phyloP scores from a whole-genome alignment of 2,888 invertebrate species.

The Limnephilus marmoratus region DNA sequence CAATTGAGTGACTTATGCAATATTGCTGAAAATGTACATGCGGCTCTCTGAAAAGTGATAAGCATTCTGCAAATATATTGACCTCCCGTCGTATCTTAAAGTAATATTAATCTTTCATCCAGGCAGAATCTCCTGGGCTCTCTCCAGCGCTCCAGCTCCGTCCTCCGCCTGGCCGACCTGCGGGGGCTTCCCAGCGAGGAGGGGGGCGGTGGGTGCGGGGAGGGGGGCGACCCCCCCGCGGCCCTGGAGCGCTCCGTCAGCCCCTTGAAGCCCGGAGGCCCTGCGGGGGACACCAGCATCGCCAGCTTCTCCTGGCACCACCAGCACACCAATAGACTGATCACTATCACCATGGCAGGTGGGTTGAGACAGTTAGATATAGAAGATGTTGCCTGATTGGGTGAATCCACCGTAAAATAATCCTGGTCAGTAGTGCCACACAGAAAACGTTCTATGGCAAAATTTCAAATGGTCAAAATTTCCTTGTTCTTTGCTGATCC shows the following conservation, averaged over 20 bases:
- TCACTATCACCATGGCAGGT: conserved; percentile 82
- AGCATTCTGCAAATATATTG: too few species aligned
- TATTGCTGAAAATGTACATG: too few species aligned
- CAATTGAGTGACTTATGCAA: too few species aligned
- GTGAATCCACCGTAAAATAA: neutral
- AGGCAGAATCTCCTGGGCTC: conserved; percentile 87
- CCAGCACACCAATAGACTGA: conserved; percentile 85
- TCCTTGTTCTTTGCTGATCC: neutral
- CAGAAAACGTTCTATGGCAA: neutral
- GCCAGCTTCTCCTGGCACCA: conserved; percentile 94
- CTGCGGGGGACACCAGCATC: conserved; percentile 72
- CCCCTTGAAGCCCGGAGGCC: conserved; percentile 73
- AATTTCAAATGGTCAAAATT: neutral
- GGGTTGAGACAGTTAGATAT: conserved; percentile 38
- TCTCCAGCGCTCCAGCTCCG: conserved; percentile 86
- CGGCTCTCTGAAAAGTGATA: too few species aligned
- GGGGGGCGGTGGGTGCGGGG: conserved; percentile 71
- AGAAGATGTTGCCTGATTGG: neutral
- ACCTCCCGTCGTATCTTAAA: too few species aligned
- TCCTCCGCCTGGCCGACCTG: conserved; percentile 91
- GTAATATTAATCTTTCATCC: conserved; percentile 42
- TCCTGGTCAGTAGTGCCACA: neutral
- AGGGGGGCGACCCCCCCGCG: conserved; percentile 68
- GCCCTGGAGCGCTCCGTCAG: conserved; percentile 71
- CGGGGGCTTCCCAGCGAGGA: conserved; percentile 83